A percentile compares a stretch with the other conserved stretches of the same genome.
Conservation (phyloP, 2,797 vertebrate species). For the Labroides dimidiatus region DNA sequence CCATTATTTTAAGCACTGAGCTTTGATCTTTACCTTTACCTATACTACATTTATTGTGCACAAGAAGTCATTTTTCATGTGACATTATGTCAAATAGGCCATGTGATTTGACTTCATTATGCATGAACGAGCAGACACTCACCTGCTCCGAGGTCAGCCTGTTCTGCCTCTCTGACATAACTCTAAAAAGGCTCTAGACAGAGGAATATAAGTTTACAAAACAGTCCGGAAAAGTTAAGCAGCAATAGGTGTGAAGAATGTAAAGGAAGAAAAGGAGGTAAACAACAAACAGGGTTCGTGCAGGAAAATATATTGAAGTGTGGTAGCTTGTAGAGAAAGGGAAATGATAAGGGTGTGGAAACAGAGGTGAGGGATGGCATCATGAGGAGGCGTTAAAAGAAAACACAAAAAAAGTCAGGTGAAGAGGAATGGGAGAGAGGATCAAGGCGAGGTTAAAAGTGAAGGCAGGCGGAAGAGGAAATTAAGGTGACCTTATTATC, state of each 20-base stretch:
- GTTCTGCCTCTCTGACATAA: not conserved
- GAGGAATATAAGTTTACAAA: not conserved
- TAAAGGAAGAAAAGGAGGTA: not conserved
- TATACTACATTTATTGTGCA: not conserved
- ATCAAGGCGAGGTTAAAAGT: conserved; percentile 18
- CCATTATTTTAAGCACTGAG: not conserved
- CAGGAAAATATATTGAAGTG: not conserved
- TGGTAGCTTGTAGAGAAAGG: not conserved
- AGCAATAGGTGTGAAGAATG: not conserved
- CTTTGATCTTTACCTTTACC: not conserved
- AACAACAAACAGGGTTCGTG: not conserved
- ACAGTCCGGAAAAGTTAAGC: not conserved
- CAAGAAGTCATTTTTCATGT: not conserved
- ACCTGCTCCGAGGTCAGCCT: not conserved
- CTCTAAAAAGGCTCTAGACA: too few relatives aligned
- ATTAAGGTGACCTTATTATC: conserved; percentile 43
- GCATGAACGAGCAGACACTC: not conserved
- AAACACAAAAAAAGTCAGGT: not conserved
- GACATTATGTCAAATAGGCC: not conserved
- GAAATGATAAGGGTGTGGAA: not conserved
- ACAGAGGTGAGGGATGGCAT: not conserved
- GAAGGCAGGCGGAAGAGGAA: conserved; percentile 5
- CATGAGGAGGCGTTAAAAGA: not conserved
- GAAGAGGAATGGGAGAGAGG: not conserved
- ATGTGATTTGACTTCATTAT: not conserved